Percentiles rank a stretch among this genome's conserved stretches.
Conservation (phyloP, 1,140 invertebrate species). For the Lysiphlebus fabarum region DNA sequence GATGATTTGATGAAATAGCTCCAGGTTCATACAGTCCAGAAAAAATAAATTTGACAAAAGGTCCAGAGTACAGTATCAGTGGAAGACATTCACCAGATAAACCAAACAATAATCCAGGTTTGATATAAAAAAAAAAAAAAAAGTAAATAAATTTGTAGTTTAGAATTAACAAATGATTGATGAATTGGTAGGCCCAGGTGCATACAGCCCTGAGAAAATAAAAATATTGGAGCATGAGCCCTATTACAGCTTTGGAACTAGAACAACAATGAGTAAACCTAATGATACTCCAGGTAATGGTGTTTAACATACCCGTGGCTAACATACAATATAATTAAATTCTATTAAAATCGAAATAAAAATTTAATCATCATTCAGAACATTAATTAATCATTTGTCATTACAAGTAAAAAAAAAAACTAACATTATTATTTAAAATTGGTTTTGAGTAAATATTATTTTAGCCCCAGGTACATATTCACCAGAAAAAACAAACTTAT, state of each 20-base stretch:
- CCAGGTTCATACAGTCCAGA: conserved; percentile 26
- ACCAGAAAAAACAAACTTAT: conserved; percentile 63
- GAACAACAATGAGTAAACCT: conserved; percentile 39
- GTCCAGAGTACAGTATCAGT: conserved; percentile 29
- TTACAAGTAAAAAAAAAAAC: neutral
- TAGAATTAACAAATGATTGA: conserved; percentile 20
- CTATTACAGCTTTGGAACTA: conserved; percentile 60
- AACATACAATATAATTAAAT: conserved; percentile 7
- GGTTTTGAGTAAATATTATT: conserved; percentile 5
- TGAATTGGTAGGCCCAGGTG: conserved; percentile 32
- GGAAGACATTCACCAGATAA: conserved; percentile 41
- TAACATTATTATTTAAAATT: neutral
- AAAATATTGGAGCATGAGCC: conserved; percentile 45
- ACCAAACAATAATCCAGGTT: conserved; percentile 24
- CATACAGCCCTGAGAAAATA: conserved; percentile 38
- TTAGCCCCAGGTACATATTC: conserved; percentile 61
- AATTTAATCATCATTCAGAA: neutral
- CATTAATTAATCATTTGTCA: neutral
- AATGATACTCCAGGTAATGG: conserved; percentile 41
- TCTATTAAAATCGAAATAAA: neutral
- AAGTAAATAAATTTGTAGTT: conserved; percentile 1
- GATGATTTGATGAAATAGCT: neutral
- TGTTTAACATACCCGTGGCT: conserved; percentile 24
- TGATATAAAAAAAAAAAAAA: conserved; percentile 10
- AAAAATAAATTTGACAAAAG: conserved; percentile 31